Percentiles rank a stretch among this genome's conserved stretches.
These are phyloP conservation scores for Pholis gunnellus DNA, from an alignment of 2,113 vertebrate genomes.

Conservation along the genomic window DNA sequence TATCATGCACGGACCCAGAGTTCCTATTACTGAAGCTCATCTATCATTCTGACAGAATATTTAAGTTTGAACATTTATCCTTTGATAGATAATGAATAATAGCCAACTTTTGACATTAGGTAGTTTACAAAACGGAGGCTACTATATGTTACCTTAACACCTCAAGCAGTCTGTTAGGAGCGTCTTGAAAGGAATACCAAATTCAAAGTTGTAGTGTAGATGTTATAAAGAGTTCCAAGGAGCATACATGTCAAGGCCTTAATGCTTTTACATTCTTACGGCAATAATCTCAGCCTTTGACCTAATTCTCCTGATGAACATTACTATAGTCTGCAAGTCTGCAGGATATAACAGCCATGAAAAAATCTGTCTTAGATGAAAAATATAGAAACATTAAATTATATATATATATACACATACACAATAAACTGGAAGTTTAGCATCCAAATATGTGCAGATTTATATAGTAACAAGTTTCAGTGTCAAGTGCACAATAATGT, in stretches of 20 bases:
- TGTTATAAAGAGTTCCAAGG: not conserved
- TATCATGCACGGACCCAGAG: conserved; percentile 49
- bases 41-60: conserved; percentile 68
- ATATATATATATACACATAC: too few relatives aligned
- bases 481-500: too few relatives aligned
- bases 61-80: conserved; percentile 59
- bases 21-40: conserved; percentile 65
- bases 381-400: too few relatives aligned
- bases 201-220: not conserved
- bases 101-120: conserved; percentile 44
- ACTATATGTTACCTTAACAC: conserved; percentile 10
- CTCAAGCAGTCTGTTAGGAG: conserved; percentile 10
- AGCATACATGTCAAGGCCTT: not conserved
- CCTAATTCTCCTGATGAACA: not conserved
- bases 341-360: not conserved
- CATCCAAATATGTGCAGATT: too few relatives aligned
- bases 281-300: not conserved
- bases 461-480: too few relatives aligned
- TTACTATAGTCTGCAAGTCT: not conserved
- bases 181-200: not conserved
- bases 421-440: too few relatives aligned
- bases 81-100: conserved; percentile 50
- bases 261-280: not conserved
- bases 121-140: conserved; percentile 31
- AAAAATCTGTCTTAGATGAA: not conserved